Evolutionary conservation across 2,797 vertebrate genomes (phyloP), one percentile per base, ranked within the genome.

Genomic region (Meda fulgida): DNA sequence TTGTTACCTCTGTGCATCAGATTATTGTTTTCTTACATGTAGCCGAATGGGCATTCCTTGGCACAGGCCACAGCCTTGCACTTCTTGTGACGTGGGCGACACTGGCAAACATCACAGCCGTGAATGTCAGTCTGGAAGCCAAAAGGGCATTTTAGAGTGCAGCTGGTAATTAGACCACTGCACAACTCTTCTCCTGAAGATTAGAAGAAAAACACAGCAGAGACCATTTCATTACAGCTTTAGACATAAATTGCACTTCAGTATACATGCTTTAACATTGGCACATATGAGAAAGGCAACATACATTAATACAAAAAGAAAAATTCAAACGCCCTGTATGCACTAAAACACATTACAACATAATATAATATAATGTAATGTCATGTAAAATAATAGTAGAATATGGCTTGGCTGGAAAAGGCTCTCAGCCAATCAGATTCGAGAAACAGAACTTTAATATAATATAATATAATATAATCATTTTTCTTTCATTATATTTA

Each of bases 1-100:
- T 36, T 76, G 16, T 53, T 13, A 51, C 8, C 5, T 23, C 43
- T 71, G 26, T 34, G 23, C 9, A 31, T 19, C 26, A 51, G 65
- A 66, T 19, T 8, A 29, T 31, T 13, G 66, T 29, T 92, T 92
- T 94, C 97, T 91, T 95, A 97, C 97, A 96, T 92, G 90, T 95
- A 96, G 92, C 97, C 97, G 66, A 96, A 95, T 0, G 97, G 96
- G 92, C 97, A 97, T 87, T 95, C 91, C 92, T 96, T 97, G 92
- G 95, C 95, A 84, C 97, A 97, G 87, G 92, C 91, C 76, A 96
- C 81, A 36, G 95, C 94, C 87, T 95, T 96, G 95, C 97, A 97
- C 89, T 96, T 97, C 94, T 93, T 96, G 76, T 96, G 96, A 23
- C 96, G 93, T 0, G 95, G 94, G 43, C 96, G 95, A 90, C 97